A percentile compares a stretch with the other conserved stretches of the same genome.
Conservation (phyloP, 2,113 vertebrate species). For the Triplophysa rosa region DNA sequence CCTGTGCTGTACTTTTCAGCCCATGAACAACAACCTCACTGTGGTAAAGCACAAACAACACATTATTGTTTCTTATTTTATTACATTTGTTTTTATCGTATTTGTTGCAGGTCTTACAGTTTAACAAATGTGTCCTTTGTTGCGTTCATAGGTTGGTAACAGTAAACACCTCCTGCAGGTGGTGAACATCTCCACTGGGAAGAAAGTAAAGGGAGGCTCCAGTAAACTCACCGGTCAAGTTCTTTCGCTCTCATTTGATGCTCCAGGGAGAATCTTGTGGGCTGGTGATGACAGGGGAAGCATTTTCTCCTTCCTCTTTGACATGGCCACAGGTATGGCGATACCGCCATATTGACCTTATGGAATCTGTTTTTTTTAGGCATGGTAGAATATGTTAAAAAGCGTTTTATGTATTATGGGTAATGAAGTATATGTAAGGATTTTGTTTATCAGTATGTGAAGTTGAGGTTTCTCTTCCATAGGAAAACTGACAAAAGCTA, state of each 20-base stretch:
- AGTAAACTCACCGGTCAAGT: constrained; percentile 89
- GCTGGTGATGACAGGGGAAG: constrained; percentile 89
- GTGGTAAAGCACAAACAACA: constrained; percentile 77
- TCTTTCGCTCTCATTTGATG: constrained; percentile 88
- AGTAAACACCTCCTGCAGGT: constrained; percentile 89
- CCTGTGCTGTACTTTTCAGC: constrained; percentile 94
- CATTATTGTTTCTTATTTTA: neutral
- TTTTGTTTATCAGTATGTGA: neutral
- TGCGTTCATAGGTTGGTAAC: constrained; percentile 82
- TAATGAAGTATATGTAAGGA: too few species aligned
- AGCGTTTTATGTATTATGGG: too few species aligned
- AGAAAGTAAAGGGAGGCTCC: constrained; percentile 88
- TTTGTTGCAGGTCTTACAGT: neutral
- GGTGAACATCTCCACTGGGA: constrained; percentile 93
- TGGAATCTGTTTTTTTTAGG: neutral
- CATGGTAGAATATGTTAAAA: neutral
- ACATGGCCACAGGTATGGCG: constrained; percentile 86
- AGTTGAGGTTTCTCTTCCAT: constrained; percentile 17
- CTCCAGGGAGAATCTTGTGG: constrained; percentile 89
- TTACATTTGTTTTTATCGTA: too few species aligned
- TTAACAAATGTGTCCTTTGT: neutral
- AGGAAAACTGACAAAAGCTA: constrained; percentile 95
- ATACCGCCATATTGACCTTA: neutral
- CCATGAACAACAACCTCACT: constrained; percentile 94
- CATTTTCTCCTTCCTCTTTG: constrained; percentile 92